Evolutionary conservation across 1,140 invertebrate genomes (phyloP), one percentile per base, ranked within the genome.

Genomic region (Conopomorpha cramerella): DNA sequence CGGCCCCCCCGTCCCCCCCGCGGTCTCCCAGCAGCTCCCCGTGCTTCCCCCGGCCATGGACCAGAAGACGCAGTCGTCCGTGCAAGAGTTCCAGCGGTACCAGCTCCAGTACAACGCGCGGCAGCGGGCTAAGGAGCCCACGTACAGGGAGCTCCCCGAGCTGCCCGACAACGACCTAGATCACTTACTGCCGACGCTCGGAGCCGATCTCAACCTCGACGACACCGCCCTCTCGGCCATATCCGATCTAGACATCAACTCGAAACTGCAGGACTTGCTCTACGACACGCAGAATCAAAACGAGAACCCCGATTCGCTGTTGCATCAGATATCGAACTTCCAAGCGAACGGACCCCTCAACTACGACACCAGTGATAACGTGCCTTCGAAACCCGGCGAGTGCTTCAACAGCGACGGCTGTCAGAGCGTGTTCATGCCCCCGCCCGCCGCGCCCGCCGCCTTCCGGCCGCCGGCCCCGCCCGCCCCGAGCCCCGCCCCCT

Each of bases 91-190:
- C 51, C 79, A 81, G 30, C 70, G 79, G 38, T 82, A 82, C 50
- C 82, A 83, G 48, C 81, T 81, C 65, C 81, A 84, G 55, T 83
- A 83, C 52, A 83, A 82, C 45, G 78, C 81, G 2, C 61, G 76
- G 41, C 81, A 82, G 45, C 70, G 78, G 1, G 74, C 76, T 1
- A 58, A 57, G 43, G 59, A 68, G 38, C 59, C 71, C 0, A n/a
- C n/a, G n/a, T 71, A 70, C 41, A 61, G 64, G 57, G 67, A 71
- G 55, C 32, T 45, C 19, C 31, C 33, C 3, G 68, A 73, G 34
- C 50, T 77, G 8, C 51, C 67, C 3, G 70, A 76, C 38, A 58
- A 53, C 28, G 85, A 86, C 47, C 71, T 86, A 30, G 85, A 86
- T 40, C 81, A 83, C 43, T 57, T 86, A 52, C 56, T 86, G 44